Base-by-base conservation (phyloP, 2,888 invertebrate species). In the Petrolisthes cinctipes region DNA sequence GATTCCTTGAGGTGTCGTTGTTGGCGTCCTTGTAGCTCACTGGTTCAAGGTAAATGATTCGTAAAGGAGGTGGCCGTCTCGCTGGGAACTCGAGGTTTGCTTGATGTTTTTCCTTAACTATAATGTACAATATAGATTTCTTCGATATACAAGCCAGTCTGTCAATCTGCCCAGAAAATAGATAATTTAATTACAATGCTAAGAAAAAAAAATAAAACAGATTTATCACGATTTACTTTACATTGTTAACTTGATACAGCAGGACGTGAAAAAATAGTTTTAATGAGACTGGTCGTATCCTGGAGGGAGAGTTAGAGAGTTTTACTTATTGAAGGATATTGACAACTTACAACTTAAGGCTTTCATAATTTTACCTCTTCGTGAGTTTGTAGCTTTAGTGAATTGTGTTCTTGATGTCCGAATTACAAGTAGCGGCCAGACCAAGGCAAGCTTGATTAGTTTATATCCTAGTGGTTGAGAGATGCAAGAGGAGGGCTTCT, bases 361-460 rank as follows among this genome's bases (percentile, higher is more conserved):
- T n/a, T 71, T 71, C 71, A 71, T 11, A n/a, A 71, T 71, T 71
- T 71, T 71, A 71, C 51, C 61, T 68, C 53, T 79, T 37, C 82
- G 37, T 82, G 56, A 82, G 66, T 79, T 56, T 56, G 9, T 82
- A 82, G 68, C 68, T 68, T 68, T 66, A 68, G 53, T 61, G 14
- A n/a, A 11, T 85, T 80, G 66, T 71, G 68, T 80, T 81, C 61
- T 85, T 57, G 54, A 81, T 85, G 80, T 85, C 80, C 84, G 84
- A 84, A 80, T 85, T 80, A 81, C 37, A 51, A 80, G 73, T 80
- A 61, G 81, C 61, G 76, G 56, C 75, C 61, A 57, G 56, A 86
- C 75, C 82, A 71, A 37, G 75, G 86, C 61, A 82, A 82, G 81
- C 81, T 82, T 86, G 75, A 82, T 66, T 86, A 86, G 86, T 86